Evolutionary conservation across 1,140 invertebrate genomes (phyloP).

Genomic region (Venturia canescens): DNA sequence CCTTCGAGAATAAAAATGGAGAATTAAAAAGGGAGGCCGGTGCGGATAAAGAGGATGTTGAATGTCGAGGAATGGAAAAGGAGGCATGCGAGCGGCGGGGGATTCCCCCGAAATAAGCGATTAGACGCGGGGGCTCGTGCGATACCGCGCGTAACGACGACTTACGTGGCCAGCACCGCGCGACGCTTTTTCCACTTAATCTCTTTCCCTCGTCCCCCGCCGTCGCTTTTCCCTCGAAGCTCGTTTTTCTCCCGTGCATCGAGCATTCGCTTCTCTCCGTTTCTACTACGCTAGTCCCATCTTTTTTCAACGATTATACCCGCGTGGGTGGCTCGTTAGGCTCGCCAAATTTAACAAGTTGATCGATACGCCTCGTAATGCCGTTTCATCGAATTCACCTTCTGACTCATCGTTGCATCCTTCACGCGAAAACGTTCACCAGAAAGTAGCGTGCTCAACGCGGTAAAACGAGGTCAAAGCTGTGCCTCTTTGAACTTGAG

Average conservation of each 20-base stretch:
- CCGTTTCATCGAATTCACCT: neutral
- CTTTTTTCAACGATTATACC: neutral
- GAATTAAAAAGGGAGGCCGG: conserved; percentile 14
- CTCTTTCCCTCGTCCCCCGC: neutral
- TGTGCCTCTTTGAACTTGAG: neutral
- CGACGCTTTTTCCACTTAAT: conserved; percentile 11
- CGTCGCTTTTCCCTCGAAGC: neutral
- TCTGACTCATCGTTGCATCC: neutral
- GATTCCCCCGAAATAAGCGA: conserved; percentile 36
- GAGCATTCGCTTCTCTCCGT: neutral
- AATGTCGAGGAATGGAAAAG: neutral
- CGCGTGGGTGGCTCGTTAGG: neutral
- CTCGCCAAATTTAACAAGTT: neutral
- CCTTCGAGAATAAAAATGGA: conserved; percentile 29
- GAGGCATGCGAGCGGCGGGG: conserved; percentile 21
- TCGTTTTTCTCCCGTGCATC: neutral
- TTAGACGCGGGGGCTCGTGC: conserved; percentile 28
- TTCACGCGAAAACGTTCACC: neutral
- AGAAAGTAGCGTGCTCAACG: neutral
- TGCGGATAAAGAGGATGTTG: conserved; percentile 28
- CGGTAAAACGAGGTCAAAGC: neutral
- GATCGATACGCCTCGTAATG: neutral
- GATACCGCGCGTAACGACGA: conserved; percentile 23
- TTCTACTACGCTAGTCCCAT: neutral
- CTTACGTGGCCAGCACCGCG: conserved; percentile 32